Evolutionary conservation across 2,113 vertebrate genomes (phyloP).

Genomic region (Sakesphorus luctuosus): DNA sequence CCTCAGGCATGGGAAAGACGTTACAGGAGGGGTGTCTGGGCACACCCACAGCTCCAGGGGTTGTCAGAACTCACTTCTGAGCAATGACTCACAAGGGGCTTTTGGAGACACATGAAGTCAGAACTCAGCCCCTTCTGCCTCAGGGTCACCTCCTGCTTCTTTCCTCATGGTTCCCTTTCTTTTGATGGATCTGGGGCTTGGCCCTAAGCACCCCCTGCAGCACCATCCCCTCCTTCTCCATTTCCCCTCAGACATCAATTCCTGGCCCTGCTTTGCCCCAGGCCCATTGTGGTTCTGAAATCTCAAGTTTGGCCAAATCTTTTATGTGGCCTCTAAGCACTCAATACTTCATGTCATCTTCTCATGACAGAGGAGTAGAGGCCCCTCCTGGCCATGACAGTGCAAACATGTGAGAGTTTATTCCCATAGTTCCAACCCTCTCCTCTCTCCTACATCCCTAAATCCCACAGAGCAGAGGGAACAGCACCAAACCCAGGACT

Average conservation of each 20-base stretch:
- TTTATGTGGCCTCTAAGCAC: neutral
- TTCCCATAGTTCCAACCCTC: neutral
- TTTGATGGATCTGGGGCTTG: neutral
- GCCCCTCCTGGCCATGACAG: neutral
- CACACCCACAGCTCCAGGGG: fast-evolving
- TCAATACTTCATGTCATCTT: neutral
- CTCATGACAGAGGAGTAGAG: fast-evolving
- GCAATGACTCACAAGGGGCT: neutral
- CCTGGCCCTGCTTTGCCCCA: neutral
- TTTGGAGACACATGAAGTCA: slow-evolving; percentile 3
- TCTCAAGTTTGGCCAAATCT: neutral
- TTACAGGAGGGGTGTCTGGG: neutral
- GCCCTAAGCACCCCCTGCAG: neutral
- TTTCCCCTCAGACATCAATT: fast-evolving
- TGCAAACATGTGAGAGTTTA: neutral
- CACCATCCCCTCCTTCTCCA: neutral
- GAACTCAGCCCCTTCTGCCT: neutral
- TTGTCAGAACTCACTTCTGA: neutral
- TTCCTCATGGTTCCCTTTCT: fast-evolving
- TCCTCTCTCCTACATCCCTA: neutral
- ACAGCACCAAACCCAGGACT: neutral
- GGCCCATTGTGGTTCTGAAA: neutral
- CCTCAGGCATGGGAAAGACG: neutral
- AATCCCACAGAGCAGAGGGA: neutral
- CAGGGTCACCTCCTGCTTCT: fast-evolving